Percentiles rank a stretch among this genome's conserved stretches.
Conservation (phyloP, 2,113 vertebrate genomes). For the Dromaius novaehollandiae region DNA sequence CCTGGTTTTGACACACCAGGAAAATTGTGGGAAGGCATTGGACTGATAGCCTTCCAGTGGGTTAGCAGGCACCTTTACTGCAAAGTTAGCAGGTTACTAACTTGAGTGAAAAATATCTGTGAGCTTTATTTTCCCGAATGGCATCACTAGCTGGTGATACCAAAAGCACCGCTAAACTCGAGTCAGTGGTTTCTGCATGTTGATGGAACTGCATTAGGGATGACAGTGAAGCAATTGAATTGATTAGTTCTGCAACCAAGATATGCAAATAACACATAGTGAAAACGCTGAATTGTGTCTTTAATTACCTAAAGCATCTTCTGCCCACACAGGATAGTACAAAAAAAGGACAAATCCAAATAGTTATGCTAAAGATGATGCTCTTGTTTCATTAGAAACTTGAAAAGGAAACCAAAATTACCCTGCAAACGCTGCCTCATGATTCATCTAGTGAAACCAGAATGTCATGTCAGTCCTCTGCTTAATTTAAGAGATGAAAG, state of each 20-base stretch:
- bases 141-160: background rate
- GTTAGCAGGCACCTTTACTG: background rate
- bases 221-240: background rate
- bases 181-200: background rate
- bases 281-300: background rate
- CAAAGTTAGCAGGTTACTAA: background rate
- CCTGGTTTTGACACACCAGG: background rate
- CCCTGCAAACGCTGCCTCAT: background rate
- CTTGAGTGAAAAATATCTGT: background rate
- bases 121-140: background rate
- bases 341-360: background rate
- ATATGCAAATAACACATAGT: accelerated
- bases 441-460: background rate
- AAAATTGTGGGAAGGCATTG: background rate
- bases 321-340: background rate
- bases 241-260: background rate
- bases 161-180: background rate
- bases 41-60: background rate
- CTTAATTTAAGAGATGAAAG: background rate
- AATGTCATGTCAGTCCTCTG: background rate
- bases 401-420: background rate
- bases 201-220: background rate
- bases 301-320: background rate
- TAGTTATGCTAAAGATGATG: background rate
- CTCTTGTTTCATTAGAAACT: background rate